Percentiles rank a stretch among this genome's conserved stretches.
Conservation (phyloP, 92 coral and sea anemone species). For the Ricordea florida region DNA sequence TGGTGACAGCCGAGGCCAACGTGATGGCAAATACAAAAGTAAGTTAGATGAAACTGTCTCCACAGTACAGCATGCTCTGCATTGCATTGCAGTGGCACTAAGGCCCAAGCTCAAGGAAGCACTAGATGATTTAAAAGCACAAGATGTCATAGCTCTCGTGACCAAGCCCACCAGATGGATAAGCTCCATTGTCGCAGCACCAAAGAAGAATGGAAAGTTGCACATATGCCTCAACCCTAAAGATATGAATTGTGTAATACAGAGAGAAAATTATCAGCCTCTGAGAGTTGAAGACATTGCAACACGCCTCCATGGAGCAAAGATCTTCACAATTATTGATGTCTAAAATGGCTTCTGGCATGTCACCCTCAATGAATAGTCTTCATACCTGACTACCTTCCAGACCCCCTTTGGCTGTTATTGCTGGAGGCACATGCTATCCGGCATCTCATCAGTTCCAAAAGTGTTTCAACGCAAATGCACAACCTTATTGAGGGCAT, state of each 20-base stretch:
- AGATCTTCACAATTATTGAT: too few species aligned
- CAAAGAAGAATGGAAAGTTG: too few species aligned
- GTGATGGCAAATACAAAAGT: conserved; percentile 3
- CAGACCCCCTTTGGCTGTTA: too few species aligned
- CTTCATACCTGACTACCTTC: neutral
- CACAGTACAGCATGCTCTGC: conserved; percentile 3
- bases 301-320: neutral
- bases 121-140: conserved; percentile 6
- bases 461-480: too few species aligned
- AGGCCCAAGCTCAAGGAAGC: neutral
- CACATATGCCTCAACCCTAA: too few species aligned
- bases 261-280: neutral
- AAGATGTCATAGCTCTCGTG: neutral
- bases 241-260: too few species aligned
- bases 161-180: too few species aligned
- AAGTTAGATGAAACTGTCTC: neutral
- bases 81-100: too few species aligned
- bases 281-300: conserved; percentile 14
- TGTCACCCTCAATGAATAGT: neutral
- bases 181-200: too few species aligned
- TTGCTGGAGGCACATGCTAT: neutral
- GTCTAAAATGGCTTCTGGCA: conserved; percentile 2
- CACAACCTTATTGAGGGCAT: too few species aligned
- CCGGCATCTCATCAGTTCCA: neutral
- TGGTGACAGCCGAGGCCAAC: conserved; percentile 14